phyloP scores from a whole-genome alignment of 2,113 vertebrate species.

The Nannospalax galili region DNA sequence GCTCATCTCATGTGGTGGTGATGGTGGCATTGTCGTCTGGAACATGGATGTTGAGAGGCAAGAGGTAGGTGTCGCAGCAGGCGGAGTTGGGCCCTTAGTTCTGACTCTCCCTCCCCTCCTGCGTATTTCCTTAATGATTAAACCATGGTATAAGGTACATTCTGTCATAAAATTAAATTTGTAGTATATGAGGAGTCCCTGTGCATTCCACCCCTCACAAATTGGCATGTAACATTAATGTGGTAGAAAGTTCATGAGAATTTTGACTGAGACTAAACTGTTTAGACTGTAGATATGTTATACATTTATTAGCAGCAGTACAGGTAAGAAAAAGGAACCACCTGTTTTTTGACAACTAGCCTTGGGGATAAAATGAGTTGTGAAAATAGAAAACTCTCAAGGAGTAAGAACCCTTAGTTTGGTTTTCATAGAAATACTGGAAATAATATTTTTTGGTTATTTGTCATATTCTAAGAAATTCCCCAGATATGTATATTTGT shows the following conservation, averaged over 20 bases:
- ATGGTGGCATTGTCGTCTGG: conserved; percentile 97
- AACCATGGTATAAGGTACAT: background rate
- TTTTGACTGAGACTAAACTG: conserved; percentile 25
- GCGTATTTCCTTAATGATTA: background rate
- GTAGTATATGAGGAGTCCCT: background rate
- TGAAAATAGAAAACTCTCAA: background rate
- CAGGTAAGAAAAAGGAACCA: conserved; percentile 25
- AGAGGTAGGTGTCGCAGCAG: conserved; percentile 88
- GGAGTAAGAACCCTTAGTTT: background rate
- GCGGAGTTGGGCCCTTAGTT: background rate
- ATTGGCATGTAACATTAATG: background rate
- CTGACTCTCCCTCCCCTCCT: background rate
- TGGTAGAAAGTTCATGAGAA: background rate
- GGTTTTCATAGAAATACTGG: conserved; percentile 20
- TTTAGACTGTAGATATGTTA: background rate
- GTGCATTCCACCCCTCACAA: background rate
- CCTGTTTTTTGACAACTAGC: background rate
- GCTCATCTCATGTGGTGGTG: conserved; percentile 97
- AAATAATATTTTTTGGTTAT: background rate
- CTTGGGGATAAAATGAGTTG: background rate
- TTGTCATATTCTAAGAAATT: conserved; percentile 34
- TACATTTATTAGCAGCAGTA: background rate
- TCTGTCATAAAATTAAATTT: background rate
- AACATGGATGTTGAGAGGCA: conserved; percentile 99
- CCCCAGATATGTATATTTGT: background rate